These are phyloP conservation scores for Fopius arisanus DNA, from an alignment of 1,140 invertebrate genomes.

Conservation along the genomic window DNA sequence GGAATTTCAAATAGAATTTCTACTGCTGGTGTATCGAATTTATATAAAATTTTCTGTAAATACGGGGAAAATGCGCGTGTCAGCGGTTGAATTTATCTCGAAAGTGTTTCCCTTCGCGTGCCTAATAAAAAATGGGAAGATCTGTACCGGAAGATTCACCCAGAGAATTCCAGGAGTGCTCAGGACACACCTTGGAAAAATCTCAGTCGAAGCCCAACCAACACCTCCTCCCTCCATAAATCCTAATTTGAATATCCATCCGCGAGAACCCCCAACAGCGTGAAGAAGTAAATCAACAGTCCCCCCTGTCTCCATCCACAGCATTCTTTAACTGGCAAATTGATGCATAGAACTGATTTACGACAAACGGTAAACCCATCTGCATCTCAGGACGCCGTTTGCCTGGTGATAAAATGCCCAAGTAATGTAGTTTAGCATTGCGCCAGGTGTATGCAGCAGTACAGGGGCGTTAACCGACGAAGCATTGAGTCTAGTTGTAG, in stretches of 20 bases:
- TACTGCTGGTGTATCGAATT: too few relatives aligned
- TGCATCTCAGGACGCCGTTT: background rate
- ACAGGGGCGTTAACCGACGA: slow-evolving; percentile 27
- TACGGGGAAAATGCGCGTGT: too few relatives aligned
- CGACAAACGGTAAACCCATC: slow-evolving; percentile 23
- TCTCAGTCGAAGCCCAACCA: background rate
- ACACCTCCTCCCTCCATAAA: background rate
- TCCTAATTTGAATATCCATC: background rate
- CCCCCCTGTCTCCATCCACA: background rate
- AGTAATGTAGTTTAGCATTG: slow-evolving; percentile 1
- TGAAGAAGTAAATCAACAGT: slow-evolving; percentile 7
- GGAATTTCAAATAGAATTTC: too few relatives aligned
- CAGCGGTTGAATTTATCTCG: too few relatives aligned
- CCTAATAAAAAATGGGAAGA: too few relatives aligned
- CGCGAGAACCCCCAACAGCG: background rate
- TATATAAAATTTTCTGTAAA: too few relatives aligned
- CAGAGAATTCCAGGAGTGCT: too few relatives aligned
- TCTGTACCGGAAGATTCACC: too few relatives aligned
- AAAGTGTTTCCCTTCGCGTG: too few relatives aligned
- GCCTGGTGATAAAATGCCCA: slow-evolving; percentile 22
- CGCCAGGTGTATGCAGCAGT: slow-evolving; percentile 5
- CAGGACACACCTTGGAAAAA: too few relatives aligned
- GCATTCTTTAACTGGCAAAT: slow-evolving; percentile 20
- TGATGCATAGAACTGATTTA: slow-evolving; percentile 28
- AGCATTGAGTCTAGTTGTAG: slow-evolving; percentile 11